A percentile compares a stretch with the other conserved stretches of the same genome.
These are phyloP conservation scores for Melolontha melolontha DNA, from an alignment of 2,888 invertebrate genomes.

Conservation along the genomic window DNA sequence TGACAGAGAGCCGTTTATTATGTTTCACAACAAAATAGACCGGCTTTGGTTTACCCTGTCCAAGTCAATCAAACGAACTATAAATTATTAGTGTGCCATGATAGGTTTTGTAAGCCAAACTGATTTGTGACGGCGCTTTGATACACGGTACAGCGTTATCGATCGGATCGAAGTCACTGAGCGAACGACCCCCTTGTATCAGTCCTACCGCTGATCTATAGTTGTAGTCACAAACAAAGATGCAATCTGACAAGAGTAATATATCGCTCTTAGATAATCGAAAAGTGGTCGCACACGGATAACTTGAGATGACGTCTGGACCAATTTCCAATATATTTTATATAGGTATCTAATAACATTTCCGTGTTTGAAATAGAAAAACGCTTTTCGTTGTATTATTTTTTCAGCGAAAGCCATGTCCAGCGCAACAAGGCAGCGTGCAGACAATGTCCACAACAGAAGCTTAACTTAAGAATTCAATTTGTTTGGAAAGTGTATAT, in stretches of 20 bases:
- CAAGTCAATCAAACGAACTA: slow-evolving; percentile 42
- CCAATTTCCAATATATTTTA: slow-evolving; percentile 26
- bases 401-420: no score
- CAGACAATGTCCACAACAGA: no score
- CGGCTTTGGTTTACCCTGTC: slow-evolving; percentile 26
- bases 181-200: slow-evolving; percentile 21
- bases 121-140: slow-evolving; percentile 47
- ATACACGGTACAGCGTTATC: slow-evolving; percentile 39
- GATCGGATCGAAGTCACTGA: slow-evolving; percentile 36
- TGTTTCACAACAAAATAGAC: slow-evolving; percentile 29
- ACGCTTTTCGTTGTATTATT: no score
- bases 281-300: slow-evolving; percentile 36
- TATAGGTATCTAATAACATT: slow-evolving; percentile 13
- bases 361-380: no score
- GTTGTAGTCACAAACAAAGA: slow-evolving; percentile 41
- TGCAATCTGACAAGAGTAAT: slow-evolving; percentile 40
- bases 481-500: no score
- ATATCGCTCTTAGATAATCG: slow-evolving; percentile 39
- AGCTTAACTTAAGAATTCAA: no score
- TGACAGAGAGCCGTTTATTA: slow-evolving; percentile 33
- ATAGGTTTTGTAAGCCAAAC: slow-evolving; percentile 43
- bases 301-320: slow-evolving; percentile 23
- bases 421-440: no score
- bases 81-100: slow-evolving; percentile 42
- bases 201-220: slow-evolving; percentile 30